phyloP scores from a whole-genome alignment of 2,888 invertebrate genomes.

The Muschampia plurimacula region DNA sequence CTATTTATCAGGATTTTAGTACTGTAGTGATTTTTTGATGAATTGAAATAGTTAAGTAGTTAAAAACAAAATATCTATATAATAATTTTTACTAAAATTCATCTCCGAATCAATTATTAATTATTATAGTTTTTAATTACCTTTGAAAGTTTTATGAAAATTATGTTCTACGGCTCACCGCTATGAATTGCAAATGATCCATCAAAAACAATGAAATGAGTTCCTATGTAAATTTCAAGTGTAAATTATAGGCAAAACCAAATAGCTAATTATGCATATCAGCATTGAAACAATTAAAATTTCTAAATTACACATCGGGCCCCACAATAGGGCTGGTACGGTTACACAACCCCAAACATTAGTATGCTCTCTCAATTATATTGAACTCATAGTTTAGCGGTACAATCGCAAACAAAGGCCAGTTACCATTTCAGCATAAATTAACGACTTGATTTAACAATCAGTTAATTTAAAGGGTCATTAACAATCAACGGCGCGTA shows the following conservation, averaged over 20 bases:
- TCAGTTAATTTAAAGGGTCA: conserved; percentile 44
- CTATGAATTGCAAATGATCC: neutral
- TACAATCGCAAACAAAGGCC: conserved; percentile 34
- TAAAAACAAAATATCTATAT: too few species aligned
- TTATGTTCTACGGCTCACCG: too few species aligned
- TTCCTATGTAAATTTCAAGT: conserved; percentile 6
- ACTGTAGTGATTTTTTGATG: too few species aligned
- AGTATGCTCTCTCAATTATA: conserved; percentile 19
- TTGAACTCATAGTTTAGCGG: conserved; percentile 18
- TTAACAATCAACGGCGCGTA: conserved; percentile 40
- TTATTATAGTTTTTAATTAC: too few species aligned
- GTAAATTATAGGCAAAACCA: conserved; percentile 10
- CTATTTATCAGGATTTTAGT: too few species aligned
- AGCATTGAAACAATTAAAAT: conserved; percentile 12
- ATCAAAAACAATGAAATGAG: neutral
- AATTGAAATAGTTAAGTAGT: too few species aligned
- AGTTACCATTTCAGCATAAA: conserved; percentile 39
- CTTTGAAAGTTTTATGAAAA: too few species aligned
- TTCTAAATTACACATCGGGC: neutral
- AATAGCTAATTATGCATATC: conserved; percentile 6
- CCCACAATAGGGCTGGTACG: conserved; percentile 1
- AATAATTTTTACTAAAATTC: too few species aligned
- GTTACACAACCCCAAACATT: conserved; percentile 16
- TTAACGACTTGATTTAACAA: conserved; percentile 42
- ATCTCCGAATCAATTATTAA: too few species aligned